Conservation (phyloP, 2,797 vertebrate species). For the Microcaecilia unicolor region DNA sequence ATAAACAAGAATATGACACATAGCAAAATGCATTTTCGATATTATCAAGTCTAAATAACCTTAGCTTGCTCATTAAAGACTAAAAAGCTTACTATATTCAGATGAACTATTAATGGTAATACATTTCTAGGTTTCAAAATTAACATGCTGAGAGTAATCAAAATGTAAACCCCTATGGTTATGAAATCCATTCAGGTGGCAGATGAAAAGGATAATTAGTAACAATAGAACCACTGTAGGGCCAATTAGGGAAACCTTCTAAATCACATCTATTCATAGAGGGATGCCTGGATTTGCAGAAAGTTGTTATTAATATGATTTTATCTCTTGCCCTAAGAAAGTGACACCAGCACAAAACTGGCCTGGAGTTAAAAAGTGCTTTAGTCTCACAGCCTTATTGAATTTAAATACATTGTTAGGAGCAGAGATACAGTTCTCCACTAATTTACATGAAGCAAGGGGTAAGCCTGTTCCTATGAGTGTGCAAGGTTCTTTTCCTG, state of each 20-base stretch:
- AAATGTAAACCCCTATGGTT: slow-evolving; percentile 12
- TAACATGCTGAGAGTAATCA: slow-evolving; percentile 2
- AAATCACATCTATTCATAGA: not conserved
- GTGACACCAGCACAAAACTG: no score
- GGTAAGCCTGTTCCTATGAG: no score
- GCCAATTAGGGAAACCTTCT: slow-evolving; percentile 15
- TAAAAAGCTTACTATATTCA: slow-evolving; percentile 16
- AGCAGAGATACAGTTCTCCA: no score
- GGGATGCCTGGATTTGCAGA: no score
- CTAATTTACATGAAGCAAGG: no score
- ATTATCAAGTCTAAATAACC: slow-evolving; percentile 10
- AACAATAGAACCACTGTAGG: slow-evolving; percentile 8
- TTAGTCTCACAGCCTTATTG: no score
- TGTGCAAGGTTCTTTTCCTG: no score
- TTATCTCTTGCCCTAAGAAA: no score
- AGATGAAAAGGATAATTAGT: slow-evolving; percentile 25
- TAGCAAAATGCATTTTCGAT: slow-evolving; percentile 4
- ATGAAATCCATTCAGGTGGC: slow-evolving; percentile 9
- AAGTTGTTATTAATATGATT: no score
- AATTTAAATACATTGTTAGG: no score
- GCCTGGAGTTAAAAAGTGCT: no score
- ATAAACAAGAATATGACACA: slow-evolving; percentile 6
- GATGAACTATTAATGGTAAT: slow-evolving; percentile 22
- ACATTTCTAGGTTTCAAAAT: not conserved
- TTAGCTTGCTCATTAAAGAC: slow-evolving; percentile 8